phyloP scores from a whole-genome alignment of 2,888 invertebrate species.

The Chydorus sphaericus region DNA sequence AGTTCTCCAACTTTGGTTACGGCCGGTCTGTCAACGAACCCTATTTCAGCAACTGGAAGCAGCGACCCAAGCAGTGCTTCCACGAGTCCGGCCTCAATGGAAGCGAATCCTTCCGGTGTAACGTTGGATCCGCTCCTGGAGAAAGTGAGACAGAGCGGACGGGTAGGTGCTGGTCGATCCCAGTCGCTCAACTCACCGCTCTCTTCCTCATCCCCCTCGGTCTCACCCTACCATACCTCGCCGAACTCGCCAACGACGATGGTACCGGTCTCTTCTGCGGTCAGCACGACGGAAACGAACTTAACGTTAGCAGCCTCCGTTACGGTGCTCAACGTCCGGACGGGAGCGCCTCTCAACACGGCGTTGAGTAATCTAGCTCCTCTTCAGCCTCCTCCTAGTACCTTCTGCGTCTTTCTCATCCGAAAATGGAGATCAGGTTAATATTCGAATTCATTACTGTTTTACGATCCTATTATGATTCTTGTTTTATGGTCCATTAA shows the following conservation, averaged over 20 bases:
- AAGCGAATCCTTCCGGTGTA: not conserved
- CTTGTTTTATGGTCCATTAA: not conserved
- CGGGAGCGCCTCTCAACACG: conserved; percentile 11
- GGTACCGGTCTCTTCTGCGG: not conserved
- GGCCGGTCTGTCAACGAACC: not conserved
- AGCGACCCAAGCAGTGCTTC: too few relatives aligned
- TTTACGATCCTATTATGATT: not conserved
- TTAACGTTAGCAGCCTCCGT: conserved; percentile 12
- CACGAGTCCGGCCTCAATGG: not conserved
- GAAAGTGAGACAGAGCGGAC: not conserved
- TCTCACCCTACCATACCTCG: conserved; percentile 2
- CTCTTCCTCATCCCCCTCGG: conserved; percentile 4
- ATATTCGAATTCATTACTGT: not conserved
- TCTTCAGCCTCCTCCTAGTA: not conserved
- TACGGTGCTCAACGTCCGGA: conserved; percentile 13
- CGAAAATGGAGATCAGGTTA: conserved; percentile 9
- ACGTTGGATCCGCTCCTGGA: too few relatives aligned
- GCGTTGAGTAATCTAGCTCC: conserved; percentile 4
- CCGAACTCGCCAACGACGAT: conserved; percentile 1
- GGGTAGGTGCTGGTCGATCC: not conserved
- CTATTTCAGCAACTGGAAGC: not conserved
- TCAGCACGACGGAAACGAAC: not conserved
- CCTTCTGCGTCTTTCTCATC: not conserved
- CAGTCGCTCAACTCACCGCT: conserved; percentile 6
- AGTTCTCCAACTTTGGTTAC: not conserved